Evolutionary conservation across 1,140 invertebrate species (phyloP).

Genomic region (Lucilia sericata): DNA sequence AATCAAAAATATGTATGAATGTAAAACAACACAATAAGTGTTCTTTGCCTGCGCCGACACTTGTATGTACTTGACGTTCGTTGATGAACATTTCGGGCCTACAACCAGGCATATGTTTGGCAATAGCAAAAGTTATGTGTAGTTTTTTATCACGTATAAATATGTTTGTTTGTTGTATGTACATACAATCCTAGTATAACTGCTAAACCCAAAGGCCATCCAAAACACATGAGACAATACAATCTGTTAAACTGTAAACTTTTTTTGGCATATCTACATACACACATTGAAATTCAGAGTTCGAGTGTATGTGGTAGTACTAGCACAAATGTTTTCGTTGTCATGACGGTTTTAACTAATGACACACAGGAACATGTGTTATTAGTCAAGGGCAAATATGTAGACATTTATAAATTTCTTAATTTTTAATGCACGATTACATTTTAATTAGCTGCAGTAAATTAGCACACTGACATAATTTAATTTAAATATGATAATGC

Average conservation of each 20-base stretch:
- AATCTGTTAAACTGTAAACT: constrained; percentile 6
- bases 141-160: constrained; percentile 1
- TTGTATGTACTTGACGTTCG: neutral
- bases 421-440: neutral
- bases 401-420: neutral
- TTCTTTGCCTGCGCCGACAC: too few relatives aligned
- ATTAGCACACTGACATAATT: neutral
- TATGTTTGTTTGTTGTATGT: neutral
- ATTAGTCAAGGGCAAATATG: constrained; percentile 8
- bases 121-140: neutral
- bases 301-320: too few relatives aligned
- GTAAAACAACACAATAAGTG: too few relatives aligned
- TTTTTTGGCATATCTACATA: neutral
- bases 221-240: constrained; percentile 1
- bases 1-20: too few relatives aligned
- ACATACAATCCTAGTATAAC: neutral
- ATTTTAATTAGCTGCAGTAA: neutral
- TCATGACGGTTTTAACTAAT: neutral
- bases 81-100: neutral
- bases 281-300: neutral
- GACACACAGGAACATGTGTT: constrained; percentile 2
- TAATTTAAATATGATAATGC: too few relatives aligned
- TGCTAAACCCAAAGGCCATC: constrained; percentile 1
- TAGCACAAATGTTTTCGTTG: neutral
- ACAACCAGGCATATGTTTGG: neutral